Conservation (phyloP, 2,113 vertebrate genomes). For the Phocoena sinus region DNA sequence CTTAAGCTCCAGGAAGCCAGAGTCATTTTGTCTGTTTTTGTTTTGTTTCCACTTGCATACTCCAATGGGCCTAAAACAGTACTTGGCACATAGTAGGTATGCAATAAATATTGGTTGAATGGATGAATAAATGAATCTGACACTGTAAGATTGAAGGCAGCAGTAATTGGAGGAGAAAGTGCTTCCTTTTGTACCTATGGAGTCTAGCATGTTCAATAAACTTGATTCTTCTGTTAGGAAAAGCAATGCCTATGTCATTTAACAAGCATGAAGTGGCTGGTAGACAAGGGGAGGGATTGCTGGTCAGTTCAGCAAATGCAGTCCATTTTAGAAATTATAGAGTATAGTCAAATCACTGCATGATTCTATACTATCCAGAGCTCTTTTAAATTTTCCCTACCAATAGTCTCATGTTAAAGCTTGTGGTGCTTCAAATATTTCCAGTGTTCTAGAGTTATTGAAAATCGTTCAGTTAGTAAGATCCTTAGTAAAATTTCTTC, state of each 20-base stretch:
- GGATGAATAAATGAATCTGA: conserved; percentile 10
- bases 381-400: conserved; percentile 52
- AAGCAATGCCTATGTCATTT: background rate
- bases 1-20: background rate
- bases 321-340: conserved; percentile 65
- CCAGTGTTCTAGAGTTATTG: conserved; percentile 57
- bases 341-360: conserved; percentile 30
- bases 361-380: conserved; percentile 29
- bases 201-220: background rate
- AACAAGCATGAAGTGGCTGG: background rate
- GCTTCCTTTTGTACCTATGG: background rate
- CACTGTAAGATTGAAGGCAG: background rate
- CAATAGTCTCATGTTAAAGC: conserved; percentile 37
- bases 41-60: background rate
- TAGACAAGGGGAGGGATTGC: background rate
- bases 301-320: conserved; percentile 40
- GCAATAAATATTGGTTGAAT: background rate
- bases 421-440: conserved; percentile 62
- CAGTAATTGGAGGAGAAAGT: background rate
- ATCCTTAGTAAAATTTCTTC: conserved; percentile 52
- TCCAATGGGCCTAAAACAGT: background rate
- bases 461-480: conserved; percentile 47
- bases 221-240: background rate
- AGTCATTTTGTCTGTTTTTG: background rate
- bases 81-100: background rate